These are phyloP conservation scores for Microtus montanus DNA, from an alignment of 2,113 vertebrate genomes.

Conservation along the genomic window DNA sequence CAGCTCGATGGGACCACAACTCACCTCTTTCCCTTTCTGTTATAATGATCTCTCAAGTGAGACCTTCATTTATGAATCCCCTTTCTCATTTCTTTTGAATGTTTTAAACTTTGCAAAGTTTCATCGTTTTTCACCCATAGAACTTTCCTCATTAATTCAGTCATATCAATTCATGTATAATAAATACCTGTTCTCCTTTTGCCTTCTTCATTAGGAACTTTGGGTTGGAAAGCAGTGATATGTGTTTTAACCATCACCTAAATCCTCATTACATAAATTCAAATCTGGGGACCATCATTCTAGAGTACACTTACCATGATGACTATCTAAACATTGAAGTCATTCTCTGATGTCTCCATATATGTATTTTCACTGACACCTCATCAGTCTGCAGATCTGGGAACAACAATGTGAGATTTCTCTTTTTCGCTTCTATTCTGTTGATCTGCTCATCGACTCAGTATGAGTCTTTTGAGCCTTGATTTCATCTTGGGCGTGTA, in stretches of 20 bases:
- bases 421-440: background rate
- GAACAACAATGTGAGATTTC: background rate
- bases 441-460: background rate
- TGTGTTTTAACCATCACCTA: background rate
- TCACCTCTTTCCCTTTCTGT: background rate
- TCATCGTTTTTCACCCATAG: background rate
- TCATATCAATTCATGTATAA: background rate
- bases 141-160: background rate
- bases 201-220: background rate
- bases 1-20: no score
- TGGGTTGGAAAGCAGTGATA: background rate
- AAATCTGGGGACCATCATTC: background rate
- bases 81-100: background rate
- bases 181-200: background rate
- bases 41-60: background rate
- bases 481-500: fast-evolving
- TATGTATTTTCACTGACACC: background rate
- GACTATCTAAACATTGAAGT: background rate
- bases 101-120: background rate
- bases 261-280: background rate
- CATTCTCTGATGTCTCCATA: background rate
- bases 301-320: background rate
- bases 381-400: background rate
- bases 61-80: background rate
- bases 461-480: background rate